Conservation (phyloP, 2,797 vertebrate genomes). For the Bufotes viridis region DNA sequence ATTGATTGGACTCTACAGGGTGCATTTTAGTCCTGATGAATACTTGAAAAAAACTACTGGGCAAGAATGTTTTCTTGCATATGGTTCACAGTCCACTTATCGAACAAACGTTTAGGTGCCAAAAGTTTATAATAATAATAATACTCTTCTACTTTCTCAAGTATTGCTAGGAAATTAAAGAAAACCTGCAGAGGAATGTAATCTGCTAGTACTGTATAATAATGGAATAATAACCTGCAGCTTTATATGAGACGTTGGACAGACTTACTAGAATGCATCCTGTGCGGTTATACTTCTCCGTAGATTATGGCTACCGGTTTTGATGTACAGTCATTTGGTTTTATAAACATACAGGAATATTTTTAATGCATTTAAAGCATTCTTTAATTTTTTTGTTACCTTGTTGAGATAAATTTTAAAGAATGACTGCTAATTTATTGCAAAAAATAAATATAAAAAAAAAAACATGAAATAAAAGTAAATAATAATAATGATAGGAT, state of each 20-base stretch:
- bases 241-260: neutral
- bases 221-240: neutral
- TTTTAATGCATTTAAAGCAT: neutral
- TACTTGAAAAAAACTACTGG: conserved; percentile 42
- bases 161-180: neutral
- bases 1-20: conserved; percentile 23
- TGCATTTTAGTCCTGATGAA: conserved; percentile 37
- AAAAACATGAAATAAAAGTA: neutral
- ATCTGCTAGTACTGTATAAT: conserved; percentile 7
- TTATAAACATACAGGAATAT: conserved; percentile 15
- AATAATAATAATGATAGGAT: neutral
- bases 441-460: neutral
- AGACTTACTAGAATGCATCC: conserved; percentile 18
- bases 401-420: neutral
- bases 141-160: neutral
- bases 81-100: neutral
- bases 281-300: conserved; percentile 6
- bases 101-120: conserved; percentile 43
- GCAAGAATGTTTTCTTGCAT: neutral
- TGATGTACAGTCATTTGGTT: neutral
- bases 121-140: conserved; percentile 8
- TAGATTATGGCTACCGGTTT: conserved; percentile 41
- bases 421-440: neutral
- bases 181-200: conserved; percentile 20
- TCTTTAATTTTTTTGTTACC: neutral